These are phyloP conservation scores for Eonycteris spelaea DNA, from an alignment of 2,113 vertebrate species.

Conservation along the genomic window DNA sequence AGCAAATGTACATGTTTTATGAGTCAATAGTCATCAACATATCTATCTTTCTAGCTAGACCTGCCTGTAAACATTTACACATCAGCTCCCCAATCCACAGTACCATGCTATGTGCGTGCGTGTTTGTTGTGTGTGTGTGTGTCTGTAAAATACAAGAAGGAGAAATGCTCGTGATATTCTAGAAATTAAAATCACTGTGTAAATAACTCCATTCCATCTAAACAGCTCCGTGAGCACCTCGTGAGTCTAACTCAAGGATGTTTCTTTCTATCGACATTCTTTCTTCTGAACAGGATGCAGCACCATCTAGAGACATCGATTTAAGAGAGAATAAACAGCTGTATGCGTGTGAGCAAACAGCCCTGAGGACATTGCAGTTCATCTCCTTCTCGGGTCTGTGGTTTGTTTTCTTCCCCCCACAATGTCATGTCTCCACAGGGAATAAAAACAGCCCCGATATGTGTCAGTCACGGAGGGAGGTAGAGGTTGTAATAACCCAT, in stretches of 20 bases:
- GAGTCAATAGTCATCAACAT: background rate
- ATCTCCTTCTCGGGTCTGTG: background rate
- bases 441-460: rapidly evolving
- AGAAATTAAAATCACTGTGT: background rate
- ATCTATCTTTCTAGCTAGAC: background rate
- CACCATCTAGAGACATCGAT: background rate
- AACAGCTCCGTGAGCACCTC: rapidly evolving
- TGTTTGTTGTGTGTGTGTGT: rapidly evolving
- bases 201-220: background rate
- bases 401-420: background rate
- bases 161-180: background rate
- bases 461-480: rapidly evolving
- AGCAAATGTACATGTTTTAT: too few species aligned
- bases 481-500: rapidly evolving
- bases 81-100: rapidly evolving
- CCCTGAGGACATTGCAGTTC: rapidly evolving
- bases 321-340: background rate
- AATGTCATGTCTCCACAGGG: rapidly evolving
- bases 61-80: rapidly evolving
- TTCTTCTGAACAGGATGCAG: background rate
- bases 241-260: background rate
- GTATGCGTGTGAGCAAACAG: background rate
- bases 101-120: rapidly evolving
- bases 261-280: background rate
- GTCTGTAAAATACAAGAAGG: rapidly evolving